A percentile compares a stretch with the other conserved stretches of the same genome.
Evolutionary conservation across 2,888 invertebrate genomes (phyloP).

Genomic region (Gibbula magus): DNA sequence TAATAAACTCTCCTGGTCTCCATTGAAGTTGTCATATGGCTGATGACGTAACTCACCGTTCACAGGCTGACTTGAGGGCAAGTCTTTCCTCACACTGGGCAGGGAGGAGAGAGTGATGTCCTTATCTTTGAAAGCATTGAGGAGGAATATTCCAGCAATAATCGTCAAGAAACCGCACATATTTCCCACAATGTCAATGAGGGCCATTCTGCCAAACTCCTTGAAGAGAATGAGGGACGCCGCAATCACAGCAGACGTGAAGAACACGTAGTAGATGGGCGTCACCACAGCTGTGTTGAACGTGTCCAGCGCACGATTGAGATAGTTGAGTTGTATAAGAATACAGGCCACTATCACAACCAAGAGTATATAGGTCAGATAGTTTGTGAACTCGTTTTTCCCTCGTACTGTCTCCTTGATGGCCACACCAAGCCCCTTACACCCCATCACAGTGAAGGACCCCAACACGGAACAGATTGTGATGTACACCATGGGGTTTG

Average conservation of each 20-base stretch:
- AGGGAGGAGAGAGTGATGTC: slow-evolving; percentile 79
- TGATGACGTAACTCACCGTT: background rate
- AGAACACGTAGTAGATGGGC: slow-evolving; percentile 97
- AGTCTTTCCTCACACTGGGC: slow-evolving; percentile 58
- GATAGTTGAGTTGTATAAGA: slow-evolving; percentile 94
- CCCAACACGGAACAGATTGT: slow-evolving; percentile 93
- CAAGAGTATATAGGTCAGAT: slow-evolving; percentile 87
- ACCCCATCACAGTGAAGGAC: slow-evolving; percentile 94
- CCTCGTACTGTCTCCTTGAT: slow-evolving; percentile 78
- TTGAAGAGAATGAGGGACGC: slow-evolving; percentile 93
- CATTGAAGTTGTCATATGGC: slow-evolving; percentile 5
- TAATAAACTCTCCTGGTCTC: slow-evolving; percentile 6
- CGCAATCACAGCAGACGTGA: slow-evolving; percentile 92
- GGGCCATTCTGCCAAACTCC: slow-evolving; percentile 89
- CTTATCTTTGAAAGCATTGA: slow-evolving; percentile 91
- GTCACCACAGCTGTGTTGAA: slow-evolving; percentile 97
- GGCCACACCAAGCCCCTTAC: slow-evolving; percentile 93
- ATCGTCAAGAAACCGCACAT: slow-evolving; percentile 91
- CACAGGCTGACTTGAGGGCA: slow-evolving; percentile 17
- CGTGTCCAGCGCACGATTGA: slow-evolving; percentile 92
- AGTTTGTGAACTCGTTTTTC: slow-evolving; percentile 84
- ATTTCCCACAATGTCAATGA: slow-evolving; percentile 87
- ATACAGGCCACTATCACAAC: slow-evolving; percentile 85
- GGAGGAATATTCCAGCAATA: slow-evolving; percentile 90
- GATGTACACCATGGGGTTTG: slow-evolving; percentile 90